A percentile compares a stretch with the other conserved stretches of the same genome.
Evolutionary conservation across 2,113 vertebrate genomes (phyloP).

Genomic region (Lynx canadensis): DNA sequence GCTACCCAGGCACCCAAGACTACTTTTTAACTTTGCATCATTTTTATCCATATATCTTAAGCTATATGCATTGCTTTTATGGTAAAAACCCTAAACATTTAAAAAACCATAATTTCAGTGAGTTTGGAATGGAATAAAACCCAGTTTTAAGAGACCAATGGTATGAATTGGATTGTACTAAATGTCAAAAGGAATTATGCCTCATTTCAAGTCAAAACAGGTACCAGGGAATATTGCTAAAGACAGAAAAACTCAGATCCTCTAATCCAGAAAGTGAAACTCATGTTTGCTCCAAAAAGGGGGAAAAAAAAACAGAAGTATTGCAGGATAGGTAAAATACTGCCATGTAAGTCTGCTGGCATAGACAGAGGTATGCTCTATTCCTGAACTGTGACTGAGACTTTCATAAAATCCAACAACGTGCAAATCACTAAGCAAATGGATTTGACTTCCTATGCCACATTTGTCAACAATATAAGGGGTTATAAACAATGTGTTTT

Average conservation of each 20-base stretch:
- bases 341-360: not conserved
- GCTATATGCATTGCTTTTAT: not conserved
- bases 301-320: not conserved
- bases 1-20: not conserved
- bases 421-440: not conserved
- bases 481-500: not conserved
- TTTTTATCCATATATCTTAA: not conserved
- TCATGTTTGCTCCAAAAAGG: not conserved
- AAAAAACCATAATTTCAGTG: not conserved
- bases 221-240: not conserved
- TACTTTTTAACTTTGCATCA: not conserved
- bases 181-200: not conserved
- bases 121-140: not conserved
- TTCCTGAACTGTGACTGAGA: not conserved
- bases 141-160: not conserved
- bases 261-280: not conserved
- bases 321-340: not conserved
- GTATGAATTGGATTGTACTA: not conserved
- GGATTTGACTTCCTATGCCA: not conserved
- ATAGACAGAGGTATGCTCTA: not conserved
- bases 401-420: not conserved
- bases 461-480: not conserved
- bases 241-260: not conserved
- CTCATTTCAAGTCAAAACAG: not conserved
- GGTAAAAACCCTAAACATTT: not conserved